phyloP scores from a whole-genome alignment of 2,797 vertebrate species.

The Melanotaenia boesemani region DNA sequence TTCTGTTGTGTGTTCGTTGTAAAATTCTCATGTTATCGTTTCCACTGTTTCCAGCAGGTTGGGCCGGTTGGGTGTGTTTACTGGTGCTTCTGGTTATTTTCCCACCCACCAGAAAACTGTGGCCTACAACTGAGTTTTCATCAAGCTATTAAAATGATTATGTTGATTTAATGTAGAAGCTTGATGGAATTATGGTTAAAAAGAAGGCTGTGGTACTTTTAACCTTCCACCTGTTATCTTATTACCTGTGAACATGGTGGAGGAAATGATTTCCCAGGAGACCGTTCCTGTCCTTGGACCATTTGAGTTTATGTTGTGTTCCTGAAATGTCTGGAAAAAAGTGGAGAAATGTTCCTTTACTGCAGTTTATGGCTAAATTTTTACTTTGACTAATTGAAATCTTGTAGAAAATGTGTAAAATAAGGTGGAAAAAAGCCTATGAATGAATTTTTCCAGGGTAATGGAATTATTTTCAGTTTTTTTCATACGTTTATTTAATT shows the following conservation, averaged over 20 bases:
- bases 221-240: neutral
- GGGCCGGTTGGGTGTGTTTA: too few relatives aligned
- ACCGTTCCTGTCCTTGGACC: neutral
- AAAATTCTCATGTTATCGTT: too few relatives aligned
- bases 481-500: too few relatives aligned
- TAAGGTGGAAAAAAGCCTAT: too few relatives aligned
- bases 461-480: too few relatives aligned
- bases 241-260: neutral
- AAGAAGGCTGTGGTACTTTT: neutral
- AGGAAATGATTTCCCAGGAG: neutral
- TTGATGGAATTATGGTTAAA: neutral
- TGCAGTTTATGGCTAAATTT: neutral
- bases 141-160: neutral
- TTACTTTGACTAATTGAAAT: too few relatives aligned
- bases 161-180: neutral
- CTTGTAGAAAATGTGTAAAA: too few relatives aligned
- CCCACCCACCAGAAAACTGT: neutral
- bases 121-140: neutral
- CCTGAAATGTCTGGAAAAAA: neutral
- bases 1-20: too few relatives aligned
- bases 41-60: too few relatives aligned
- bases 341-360: neutral
- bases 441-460: too few relatives aligned
- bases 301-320: neutral
- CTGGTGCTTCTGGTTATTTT: neutral